Evolutionary conservation across 23 tunicate genomes (phyloP), one percentile per base, ranked within the genome.

Genomic region (Ascidia mentula): DNA sequence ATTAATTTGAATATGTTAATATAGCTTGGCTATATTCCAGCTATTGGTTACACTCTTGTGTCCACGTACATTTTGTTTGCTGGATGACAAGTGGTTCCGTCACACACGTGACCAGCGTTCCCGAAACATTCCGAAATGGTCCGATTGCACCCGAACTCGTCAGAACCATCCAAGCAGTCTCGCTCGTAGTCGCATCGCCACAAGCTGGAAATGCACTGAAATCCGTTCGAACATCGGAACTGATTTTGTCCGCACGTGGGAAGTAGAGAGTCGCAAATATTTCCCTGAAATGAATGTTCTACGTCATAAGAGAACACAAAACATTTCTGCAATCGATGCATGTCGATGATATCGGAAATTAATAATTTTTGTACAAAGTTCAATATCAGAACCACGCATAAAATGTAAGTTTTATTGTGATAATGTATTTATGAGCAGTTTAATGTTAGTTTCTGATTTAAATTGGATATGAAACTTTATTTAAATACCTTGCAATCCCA

Each of bases 101-200:
- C 90, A 40, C 90, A 86, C 45, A 69, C 40, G 60, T 53, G 80
- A 18, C 84, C 90, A 26, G 78, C 84, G 0, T 15, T 31, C 1
- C 26, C 33, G 1, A 26, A 20, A 45, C 90, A 86, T 7, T 79
- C 74, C n/a, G 38, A 32, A 31, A 40, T 42, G 1, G 79, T 59
- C 80, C 82, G 77, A 53, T 77, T 80, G 39, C 94, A 89, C 0
- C 60, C 75, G 37, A 26, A 40, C 77, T 91, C 97, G 75, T 91
- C 97, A 18, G 91, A 91, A 0, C 88, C 91, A 70, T 91, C 97
- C 3, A 69, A 24, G 73, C 97, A 91, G 61, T 91, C 97, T 30
- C 2, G 26, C 45, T 91, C 90, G 36, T 60, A 42, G 45, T 91
- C 97, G 35, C 97, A 91, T 77, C 72, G 71, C 97, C 97, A 91